A percentile compares a stretch with the other conserved stretches of the same genome.
These are phyloP conservation scores for Orientallactaga bullata DNA, from an alignment of 2,113 vertebrate genomes.

Conservation along the genomic window DNA sequence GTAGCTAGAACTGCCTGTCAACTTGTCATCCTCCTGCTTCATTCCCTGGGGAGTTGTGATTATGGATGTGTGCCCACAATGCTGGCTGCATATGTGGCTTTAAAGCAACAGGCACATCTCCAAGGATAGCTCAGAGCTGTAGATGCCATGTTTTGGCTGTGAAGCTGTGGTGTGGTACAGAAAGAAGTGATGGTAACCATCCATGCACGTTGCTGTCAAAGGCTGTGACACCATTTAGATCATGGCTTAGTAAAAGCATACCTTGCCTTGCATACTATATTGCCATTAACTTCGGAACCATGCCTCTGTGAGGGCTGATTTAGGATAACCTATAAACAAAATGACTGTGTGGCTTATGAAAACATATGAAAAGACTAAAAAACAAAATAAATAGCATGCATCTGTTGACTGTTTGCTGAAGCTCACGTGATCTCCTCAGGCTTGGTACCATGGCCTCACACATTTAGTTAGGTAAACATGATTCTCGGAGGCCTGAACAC, in stretches of 20 bases:
- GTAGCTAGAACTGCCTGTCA: neutral
- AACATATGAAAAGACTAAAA: slow-evolving; percentile 86
- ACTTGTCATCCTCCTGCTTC: neutral
- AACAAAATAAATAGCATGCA: slow-evolving; percentile 88
- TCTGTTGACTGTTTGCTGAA: slow-evolving; percentile 88
- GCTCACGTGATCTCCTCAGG: slow-evolving; percentile 80
- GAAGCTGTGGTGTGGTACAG: fast-evolving
- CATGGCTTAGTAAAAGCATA: neutral
- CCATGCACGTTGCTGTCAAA: neutral
- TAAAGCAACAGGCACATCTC: neutral
- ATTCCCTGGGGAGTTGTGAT: neutral
- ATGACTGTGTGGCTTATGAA: slow-evolving; percentile 83
- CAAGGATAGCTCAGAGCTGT: neutral
- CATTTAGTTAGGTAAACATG: slow-evolving; percentile 88
- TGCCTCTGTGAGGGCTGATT: slow-evolving; percentile 43
- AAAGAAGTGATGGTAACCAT: neutral
- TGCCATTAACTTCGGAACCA: slow-evolving; percentile 7
- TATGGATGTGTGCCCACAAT: neutral
- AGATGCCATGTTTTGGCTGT: neutral
- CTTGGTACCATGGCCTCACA: slow-evolving; percentile 69
- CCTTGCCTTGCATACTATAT: neutral
- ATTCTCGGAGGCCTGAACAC: slow-evolving; percentile 77
- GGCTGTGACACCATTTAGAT: neutral
- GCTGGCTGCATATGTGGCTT: neutral
- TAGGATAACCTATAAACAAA: slow-evolving; percentile 75